Conservation (phyloP, 2,113 vertebrate genomes). For the Hassar affinis region DNA sequence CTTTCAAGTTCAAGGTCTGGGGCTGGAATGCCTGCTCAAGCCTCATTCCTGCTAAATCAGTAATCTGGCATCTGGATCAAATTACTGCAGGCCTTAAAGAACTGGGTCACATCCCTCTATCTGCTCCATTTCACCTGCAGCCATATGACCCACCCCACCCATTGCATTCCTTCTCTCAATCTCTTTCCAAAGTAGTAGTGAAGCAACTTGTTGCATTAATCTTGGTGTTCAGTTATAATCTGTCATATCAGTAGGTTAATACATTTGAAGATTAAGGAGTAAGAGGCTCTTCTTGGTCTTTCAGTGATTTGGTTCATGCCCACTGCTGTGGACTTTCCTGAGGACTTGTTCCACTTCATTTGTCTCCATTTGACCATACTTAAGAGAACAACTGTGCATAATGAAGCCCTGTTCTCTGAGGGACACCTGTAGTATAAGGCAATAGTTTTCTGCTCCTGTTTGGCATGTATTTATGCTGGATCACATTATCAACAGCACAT, state of each 20-base stretch:
- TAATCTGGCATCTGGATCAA: constrained; percentile 63
- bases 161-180: constrained; percentile 25
- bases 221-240: background rate
- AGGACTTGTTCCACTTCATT: constrained; percentile 20
- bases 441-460: background rate
- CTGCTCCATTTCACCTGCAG: constrained; percentile 17
- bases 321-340: background rate
- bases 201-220: background rate
- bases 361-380: background rate
- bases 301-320: background rate
- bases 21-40: constrained; percentile 21
- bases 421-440: background rate
- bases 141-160: constrained; percentile 18
- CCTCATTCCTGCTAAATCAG: constrained; percentile 49
- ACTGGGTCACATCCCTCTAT: constrained; percentile 57
- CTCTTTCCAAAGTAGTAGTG: background rate
- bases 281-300: background rate
- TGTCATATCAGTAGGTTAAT: background rate
- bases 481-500: background rate
- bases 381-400: background rate
- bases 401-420: background rate
- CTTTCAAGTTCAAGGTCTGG: background rate
- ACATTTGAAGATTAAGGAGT: background rate
- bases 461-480: background rate
- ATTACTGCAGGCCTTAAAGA: constrained; percentile 59